Base-by-base conservation (phyloP, 2,113 vertebrate species). In the Oreotragus oreotragus region DNA sequence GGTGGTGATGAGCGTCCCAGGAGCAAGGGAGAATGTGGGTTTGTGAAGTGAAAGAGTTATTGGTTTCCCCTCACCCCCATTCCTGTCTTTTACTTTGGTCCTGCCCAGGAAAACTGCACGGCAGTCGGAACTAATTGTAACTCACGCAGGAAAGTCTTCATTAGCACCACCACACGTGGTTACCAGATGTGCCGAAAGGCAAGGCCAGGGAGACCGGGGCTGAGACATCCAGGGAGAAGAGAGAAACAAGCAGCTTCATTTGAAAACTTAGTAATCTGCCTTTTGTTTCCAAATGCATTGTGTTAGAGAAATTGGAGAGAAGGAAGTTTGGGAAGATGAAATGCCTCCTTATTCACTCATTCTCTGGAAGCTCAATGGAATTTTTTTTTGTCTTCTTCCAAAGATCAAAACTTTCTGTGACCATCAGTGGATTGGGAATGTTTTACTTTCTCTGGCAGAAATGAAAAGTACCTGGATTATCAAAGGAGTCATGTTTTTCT, bases 161-260 rank as follows among this genome's bases (percentile, higher is more conserved):
- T 99, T 99, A 99, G 99, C 99, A 98, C 99, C 98, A 98, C 99
- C 99, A 99, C 99, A 99, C 99, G 99, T 99, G 99, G 99, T 98
- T 98, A 99, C 99, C 99, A 99, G 99, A 99, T 99, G 99, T 99
- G 99, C 98, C 51, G 98, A 97, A 98, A 98, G 98, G 99, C 98
- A 97, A 80, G 49, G 79, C 79, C n/a, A 98, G 98, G 97, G 98
- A 98, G 97, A 97, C 97, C 97, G 98, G 98, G 98, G 98, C 98
- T 4, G 39, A 55, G 91, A 66, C 93, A 33, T 90, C 88, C 49
- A 53, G 84, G 25, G 57, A 66, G 13, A 11, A 95, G 98, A 96
- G 96, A 92, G 98, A 97, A 97, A 98, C 98, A 98, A 98, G 98
- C 97, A 98, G 93, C 98, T 98, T 98, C 98, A 96, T 96, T 98